phyloP scores from a whole-genome alignment of 2,113 vertebrate genomes.

The Chaetorhynchus papuensis region DNA sequence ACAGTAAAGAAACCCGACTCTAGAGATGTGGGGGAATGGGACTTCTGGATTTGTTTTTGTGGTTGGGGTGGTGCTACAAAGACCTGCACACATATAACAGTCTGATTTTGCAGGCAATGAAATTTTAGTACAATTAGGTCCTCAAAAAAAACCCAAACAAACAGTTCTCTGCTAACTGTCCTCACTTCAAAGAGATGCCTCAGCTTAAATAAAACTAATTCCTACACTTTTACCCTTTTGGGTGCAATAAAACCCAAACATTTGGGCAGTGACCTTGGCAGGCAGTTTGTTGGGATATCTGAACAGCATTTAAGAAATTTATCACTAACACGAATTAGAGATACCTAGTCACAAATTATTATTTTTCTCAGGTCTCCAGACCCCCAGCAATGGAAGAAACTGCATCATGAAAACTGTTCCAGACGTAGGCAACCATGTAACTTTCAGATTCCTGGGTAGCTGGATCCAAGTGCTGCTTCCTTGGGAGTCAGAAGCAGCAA shows the following conservation, averaged over 20 bases:
- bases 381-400: neutral
- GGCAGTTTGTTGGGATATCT: neutral
- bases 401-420: neutral
- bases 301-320: neutral
- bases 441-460: neutral
- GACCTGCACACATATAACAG: fast-evolving
- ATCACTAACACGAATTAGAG: neutral
- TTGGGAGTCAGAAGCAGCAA: neutral
- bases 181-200: neutral
- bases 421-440: neutral
- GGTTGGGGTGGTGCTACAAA: neutral
- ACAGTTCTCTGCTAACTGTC: neutral
- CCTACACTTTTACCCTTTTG: neutral
- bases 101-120: neutral
- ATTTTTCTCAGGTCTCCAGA: neutral
- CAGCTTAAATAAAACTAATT: neutral
- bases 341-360: neutral
- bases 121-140: neutral
- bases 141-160: neutral
- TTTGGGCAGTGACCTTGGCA: neutral
- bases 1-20: neutral
- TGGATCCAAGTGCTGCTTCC: neutral
- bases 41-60: neutral
- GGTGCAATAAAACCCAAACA: neutral
- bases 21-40: neutral